Base-by-base conservation (phyloP, 2,113 vertebrate species). In the Pteronura brasiliensis region DNA sequence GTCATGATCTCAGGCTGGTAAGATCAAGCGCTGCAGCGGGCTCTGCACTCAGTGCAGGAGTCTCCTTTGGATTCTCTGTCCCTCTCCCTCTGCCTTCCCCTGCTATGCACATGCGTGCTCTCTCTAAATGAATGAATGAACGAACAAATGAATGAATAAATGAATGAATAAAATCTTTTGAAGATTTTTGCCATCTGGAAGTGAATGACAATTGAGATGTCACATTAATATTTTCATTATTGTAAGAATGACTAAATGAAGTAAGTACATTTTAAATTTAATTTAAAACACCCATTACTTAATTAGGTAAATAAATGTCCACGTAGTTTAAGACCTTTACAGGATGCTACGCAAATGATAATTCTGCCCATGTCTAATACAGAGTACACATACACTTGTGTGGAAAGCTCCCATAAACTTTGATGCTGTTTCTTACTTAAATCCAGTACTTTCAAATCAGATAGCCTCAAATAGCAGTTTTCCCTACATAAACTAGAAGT, bases 381-480 rank as follows among this genome's bases (percentile, higher is more conserved):
- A 67, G 31, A 86, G 52, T 88, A 93, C 95, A 97, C 11, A 92
- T 47, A 27, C 6, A 88, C 61, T 95, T 85, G 47, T 55, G 91
- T 74, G 77, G 88, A 90, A 95, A 93, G 42, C 74, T 81, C 65
- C 90, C 79, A 91, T 90, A 97, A 92, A 97, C 63, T 86, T 20
- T 92, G 88, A 96, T 88, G 76, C 59, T 77, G 21, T 87, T 96
- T 92, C 74, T 93, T 92, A 97, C 39, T 95, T 77, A 77, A 94
- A 74, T 86, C 44, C 7, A 93, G 27, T 36, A 95, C 85, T 96
- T 97, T 97, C 81, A 94, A 95, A 97, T 96, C 93, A 97, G 84
- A 96, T 25, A 72, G 29, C 5, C n/a, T 80, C 87, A 92, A 88
- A 97, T 21, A 95, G 88, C n/a, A 83, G 81, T 91, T 93, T 93